Percentiles rank a stretch among this genome's conserved stretches.
phyloP scores from a whole-genome alignment of 1,140 invertebrate genomes.

The Cyrtorhinus lividipennis region DNA sequence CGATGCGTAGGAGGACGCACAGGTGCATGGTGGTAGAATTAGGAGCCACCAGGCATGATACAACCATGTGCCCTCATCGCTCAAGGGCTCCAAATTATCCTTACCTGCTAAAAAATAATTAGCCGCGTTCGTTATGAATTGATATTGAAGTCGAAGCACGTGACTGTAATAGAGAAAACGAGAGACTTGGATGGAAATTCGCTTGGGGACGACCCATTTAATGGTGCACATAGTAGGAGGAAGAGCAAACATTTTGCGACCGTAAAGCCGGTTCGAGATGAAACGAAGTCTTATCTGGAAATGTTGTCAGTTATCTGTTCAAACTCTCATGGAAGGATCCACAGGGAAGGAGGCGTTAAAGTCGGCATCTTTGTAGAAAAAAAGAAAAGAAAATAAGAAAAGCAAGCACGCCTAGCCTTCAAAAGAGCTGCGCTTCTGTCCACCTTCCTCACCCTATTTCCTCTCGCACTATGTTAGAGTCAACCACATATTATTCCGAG shows the following conservation, averaged over 20 bases:
- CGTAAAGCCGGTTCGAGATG: not conserved
- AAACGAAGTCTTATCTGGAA: not conserved
- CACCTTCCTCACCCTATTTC: not conserved
- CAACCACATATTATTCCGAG: too few species aligned
- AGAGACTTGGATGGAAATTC: too few species aligned
- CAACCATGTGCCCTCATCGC: too few species aligned
- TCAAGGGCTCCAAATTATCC: too few species aligned
- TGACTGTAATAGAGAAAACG: too few species aligned
- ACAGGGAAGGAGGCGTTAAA: not conserved
- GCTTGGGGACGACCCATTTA: too few species aligned
- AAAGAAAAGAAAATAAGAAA: not conserved
- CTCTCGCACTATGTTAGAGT: too few species aligned
- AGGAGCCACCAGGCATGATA: not conserved
- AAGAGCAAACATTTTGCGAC: not conserved
- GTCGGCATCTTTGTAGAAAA: not conserved
- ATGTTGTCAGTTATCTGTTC: not conserved
- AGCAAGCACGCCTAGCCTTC: not conserved
- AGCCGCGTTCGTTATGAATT: too few species aligned
- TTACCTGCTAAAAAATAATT: too few species aligned
- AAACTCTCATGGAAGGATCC: not conserved
- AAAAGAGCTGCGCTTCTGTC: not conserved
- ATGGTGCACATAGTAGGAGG: too few species aligned
- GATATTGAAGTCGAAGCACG: too few species aligned
- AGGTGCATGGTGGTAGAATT: not conserved
- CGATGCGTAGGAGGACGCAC: not conserved